Base-by-base conservation (phyloP, 2,113 vertebrate species). In the Shinisaurus crocodilurus region DNA sequence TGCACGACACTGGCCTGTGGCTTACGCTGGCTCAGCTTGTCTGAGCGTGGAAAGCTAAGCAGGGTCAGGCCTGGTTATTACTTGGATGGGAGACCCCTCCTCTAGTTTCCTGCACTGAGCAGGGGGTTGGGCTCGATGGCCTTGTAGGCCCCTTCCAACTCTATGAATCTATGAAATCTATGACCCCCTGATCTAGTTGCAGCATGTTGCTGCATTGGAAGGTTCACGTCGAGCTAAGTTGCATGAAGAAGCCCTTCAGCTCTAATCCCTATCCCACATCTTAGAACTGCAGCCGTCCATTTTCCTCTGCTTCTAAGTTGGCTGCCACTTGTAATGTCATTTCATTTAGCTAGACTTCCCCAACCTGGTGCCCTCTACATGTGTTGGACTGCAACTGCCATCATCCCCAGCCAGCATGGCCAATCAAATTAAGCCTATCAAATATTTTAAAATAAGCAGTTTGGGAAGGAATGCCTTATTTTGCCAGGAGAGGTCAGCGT, bases 401-500 rank as follows among this genome's bases (percentile, higher is more conserved):
- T 63, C 60, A 63, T 63, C 16, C 60, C 60, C 60, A 63, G 20
- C 60, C 16, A 63, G 60, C 16, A 63, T 63, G 60, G 60, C 16
- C 18, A 23, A 63, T 63, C 60, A 63, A 23, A 63, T 63, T 20
- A 63, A 63, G 20, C n/a, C n/a, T 45, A 25, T 29, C 1, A 27
- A 29, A 48, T 34, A 34, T 82, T 70, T 54, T 75, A 15, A 67
- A 60, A 34, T 54, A 20, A 88, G 60, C 37, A 8, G 2, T 74
- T 57, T 90, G 72, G 34, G 8, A 13, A 8, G 63, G 27, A 40
- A 70, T 85, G 16, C 43, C n/a, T 57, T 43, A 29, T 48, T 70
- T 86, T 70, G 65, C 89, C 89, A 86, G 89, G 67, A 80, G 89
- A 85, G 83, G 89, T 85, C 89, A 85, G 60, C 48, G 70, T 69